A percentile compares a stretch with the other conserved stretches of the same genome.
Conservation (phyloP, 2,113 vertebrate genomes). For the Hyperoodon ampullatus region DNA sequence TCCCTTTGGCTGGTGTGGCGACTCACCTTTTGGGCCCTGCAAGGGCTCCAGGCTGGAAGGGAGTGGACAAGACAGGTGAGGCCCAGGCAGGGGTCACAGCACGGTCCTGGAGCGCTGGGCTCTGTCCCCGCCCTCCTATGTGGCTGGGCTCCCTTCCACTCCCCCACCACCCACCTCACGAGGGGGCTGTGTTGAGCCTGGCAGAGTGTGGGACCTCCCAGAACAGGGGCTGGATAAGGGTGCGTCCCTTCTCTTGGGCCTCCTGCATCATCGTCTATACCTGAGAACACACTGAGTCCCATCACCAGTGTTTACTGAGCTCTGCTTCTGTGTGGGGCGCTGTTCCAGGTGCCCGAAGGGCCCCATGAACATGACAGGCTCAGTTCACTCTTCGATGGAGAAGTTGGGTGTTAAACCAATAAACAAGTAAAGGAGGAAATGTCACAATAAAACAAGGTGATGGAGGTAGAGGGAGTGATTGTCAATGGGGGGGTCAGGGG, state of each 20-base stretch:
- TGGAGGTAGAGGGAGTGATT: background rate
- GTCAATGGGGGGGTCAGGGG: too few relatives aligned
- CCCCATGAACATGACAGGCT: background rate
- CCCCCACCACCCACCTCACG: fast-evolving
- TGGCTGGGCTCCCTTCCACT: background rate
- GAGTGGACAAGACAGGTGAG: background rate
- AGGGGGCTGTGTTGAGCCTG: background rate
- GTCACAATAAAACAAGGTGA: background rate
- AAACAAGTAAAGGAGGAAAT: background rate
- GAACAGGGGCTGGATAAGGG: too few relatives aligned
- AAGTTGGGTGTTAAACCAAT: background rate
- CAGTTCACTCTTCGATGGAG: background rate
- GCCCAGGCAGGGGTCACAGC: background rate
- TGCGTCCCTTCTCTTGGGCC: background rate
- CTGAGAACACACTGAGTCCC: fast-evolving
- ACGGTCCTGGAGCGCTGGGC: fast-evolving
- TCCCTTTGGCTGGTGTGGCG: background rate
- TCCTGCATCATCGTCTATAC: background rate
- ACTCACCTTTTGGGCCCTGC: background rate
- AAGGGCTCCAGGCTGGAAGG: background rate
- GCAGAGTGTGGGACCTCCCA: background rate
- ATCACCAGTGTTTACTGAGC: background rate
- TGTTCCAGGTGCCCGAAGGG: background rate
- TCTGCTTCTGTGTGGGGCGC: background rate
- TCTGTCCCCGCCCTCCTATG: fast-evolving